Conservation (phyloP, 2,113 vertebrate species). For the Eptesicus fuscus region DNA sequence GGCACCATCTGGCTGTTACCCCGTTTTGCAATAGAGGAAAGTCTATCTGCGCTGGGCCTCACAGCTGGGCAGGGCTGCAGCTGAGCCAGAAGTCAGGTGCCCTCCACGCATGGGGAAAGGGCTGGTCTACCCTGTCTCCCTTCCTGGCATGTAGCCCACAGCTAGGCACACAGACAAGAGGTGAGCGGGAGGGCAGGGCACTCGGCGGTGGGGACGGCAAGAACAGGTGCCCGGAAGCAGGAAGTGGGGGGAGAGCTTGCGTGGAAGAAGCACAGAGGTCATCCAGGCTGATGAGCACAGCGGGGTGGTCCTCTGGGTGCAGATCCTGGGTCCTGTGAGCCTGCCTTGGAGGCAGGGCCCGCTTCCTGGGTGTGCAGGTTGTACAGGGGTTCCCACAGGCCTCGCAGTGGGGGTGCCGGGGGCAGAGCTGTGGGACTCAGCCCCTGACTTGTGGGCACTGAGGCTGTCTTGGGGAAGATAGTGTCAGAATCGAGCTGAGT, state of each 20-base stretch:
- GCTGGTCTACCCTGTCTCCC: not conserved
- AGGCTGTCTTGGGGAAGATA: not conserved
- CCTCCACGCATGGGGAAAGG: not conserved
- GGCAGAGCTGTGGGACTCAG: not conserved
- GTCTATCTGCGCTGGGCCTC: rapidly evolving
- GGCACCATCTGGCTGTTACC: rapidly evolving
- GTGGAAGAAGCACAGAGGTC: not conserved
- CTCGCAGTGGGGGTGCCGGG: no score
- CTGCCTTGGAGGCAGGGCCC: not conserved
- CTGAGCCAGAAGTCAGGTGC: not conserved
- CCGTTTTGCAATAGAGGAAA: not conserved
- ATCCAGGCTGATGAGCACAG: rapidly evolving
- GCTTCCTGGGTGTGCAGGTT: not conserved
- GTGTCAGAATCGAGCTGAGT: not conserved
- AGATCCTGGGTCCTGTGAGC: not conserved
- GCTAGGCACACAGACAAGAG: not conserved
- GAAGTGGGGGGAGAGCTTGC: not conserved
- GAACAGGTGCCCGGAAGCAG: not conserved
- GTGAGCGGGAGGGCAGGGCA: not conserved
- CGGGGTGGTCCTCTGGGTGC: not conserved
- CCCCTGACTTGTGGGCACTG: not conserved
- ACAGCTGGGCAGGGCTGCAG: not conserved
- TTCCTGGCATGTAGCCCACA: not conserved
- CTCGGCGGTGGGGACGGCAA: rapidly evolving
- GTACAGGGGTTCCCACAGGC: not conserved